Percentiles rank a stretch among this genome's conserved stretches.
phyloP scores from a whole-genome alignment of 1,140 invertebrate species.

The Metaphire vulgaris region DNA sequence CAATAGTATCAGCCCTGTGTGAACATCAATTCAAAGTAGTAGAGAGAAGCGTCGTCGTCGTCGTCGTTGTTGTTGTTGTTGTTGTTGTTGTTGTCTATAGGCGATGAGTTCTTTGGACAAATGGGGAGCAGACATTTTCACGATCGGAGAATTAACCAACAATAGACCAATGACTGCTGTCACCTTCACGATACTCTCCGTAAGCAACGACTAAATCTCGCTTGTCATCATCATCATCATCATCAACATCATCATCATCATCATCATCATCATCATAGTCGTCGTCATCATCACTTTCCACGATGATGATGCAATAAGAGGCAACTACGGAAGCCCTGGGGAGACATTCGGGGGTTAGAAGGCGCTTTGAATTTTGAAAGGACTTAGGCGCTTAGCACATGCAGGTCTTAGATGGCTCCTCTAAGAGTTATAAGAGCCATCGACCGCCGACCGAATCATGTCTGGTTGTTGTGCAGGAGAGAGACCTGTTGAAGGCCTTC shows the following conservation, averaged over 20 bases:
- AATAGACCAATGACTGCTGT: conserved; percentile 83
- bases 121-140: conserved; percentile 98
- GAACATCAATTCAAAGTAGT: not conserved
- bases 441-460: not conserved
- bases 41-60: not conserved
- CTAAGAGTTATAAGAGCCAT: too few species aligned
- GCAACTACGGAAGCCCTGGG: too few species aligned
- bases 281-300: too few species aligned
- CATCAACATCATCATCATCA: not conserved
- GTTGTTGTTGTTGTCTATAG: not conserved
- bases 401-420: too few species aligned
- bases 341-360: too few species aligned
- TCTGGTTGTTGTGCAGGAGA: conserved; percentile 59
- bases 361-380: too few species aligned
- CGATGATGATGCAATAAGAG: too few species aligned
- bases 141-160: conserved; percentile 78
- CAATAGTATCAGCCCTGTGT: not conserved
- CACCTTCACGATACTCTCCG: conserved; percentile 82
- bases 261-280: not conserved
- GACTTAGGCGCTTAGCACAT: too few species aligned
- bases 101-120: conserved; percentile 57
- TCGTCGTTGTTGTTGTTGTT: not conserved
- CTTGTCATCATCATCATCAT: not conserved
- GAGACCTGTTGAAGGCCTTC: conserved; percentile 82
- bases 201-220: conserved; percentile 47